These are phyloP conservation scores for Ashinkailepas kermadecensis DNA, from an alignment of 2,888 invertebrate genomes.

Conservation along the genomic window DNA sequence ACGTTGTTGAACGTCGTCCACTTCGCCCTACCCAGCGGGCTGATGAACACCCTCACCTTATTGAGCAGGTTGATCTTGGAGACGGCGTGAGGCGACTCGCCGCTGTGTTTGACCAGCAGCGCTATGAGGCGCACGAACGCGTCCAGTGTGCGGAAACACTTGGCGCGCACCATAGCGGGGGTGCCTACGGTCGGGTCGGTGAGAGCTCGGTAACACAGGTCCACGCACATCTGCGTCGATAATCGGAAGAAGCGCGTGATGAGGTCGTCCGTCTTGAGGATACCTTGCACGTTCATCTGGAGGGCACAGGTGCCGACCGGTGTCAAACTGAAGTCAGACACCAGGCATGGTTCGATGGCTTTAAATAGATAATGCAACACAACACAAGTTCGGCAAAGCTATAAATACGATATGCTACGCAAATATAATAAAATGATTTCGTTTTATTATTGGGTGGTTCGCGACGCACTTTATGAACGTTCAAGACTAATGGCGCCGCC, in stretches of 20 bases:
- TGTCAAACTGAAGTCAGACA: too few species aligned
- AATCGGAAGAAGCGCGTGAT: constrained; percentile 91
- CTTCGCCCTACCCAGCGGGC: too few species aligned
- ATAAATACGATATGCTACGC: too few species aligned
- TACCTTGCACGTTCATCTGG: constrained; percentile 90
- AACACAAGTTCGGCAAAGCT: too few species aligned
- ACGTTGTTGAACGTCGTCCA: too few species aligned
- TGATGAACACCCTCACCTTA: constrained; percentile 30
- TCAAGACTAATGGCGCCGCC: too few species aligned
- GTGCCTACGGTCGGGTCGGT: constrained; percentile 48
- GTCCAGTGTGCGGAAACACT: constrained; percentile 92
- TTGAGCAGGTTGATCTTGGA: constrained; percentile 72
- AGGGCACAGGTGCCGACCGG: too few species aligned
- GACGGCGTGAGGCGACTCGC: constrained; percentile 80
- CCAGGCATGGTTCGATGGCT: too few species aligned
- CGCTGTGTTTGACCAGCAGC: constrained; percentile 73
- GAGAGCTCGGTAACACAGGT: constrained; percentile 78
- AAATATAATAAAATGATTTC: too few species aligned
- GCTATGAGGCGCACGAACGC: constrained; percentile 90
- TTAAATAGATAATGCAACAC: too few species aligned
- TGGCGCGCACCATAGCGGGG: constrained; percentile 62
- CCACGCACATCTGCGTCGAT: constrained; percentile 92
- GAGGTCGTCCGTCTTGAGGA: constrained; percentile 92
- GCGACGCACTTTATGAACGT: too few species aligned
- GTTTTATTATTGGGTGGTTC: too few species aligned